Percentiles rank a stretch among this genome's conserved stretches.
These are phyloP conservation scores for Digitonthophagus gazella DNA, from an alignment of 2,888 invertebrate species.

Conservation along the genomic window DNA sequence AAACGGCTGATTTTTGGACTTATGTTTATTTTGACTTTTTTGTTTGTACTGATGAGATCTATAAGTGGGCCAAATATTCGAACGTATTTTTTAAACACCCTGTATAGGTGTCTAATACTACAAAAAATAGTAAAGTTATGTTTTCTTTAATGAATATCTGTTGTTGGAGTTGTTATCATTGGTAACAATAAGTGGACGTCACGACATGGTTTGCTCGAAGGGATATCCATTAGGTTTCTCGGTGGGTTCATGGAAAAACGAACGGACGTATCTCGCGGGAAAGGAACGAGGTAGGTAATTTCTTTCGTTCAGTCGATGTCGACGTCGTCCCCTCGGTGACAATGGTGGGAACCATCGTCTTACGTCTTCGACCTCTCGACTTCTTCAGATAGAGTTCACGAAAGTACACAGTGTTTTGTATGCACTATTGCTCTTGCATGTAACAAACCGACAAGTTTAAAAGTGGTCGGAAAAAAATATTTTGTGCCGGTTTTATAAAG, in stretches of 20 bases:
- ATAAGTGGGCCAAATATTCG: too few species aligned
- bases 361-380: conserved; percentile 5
- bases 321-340: neutral
- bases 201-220: neutral
- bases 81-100: too few species aligned
- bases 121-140: too few species aligned
- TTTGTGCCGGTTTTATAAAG: too few species aligned
- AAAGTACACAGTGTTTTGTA: neutral
- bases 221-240: neutral
- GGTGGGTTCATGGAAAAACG: conserved; percentile 4
- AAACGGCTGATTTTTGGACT: too few species aligned
- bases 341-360: conserved; percentile 12
- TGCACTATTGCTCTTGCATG: conserved; percentile 13
- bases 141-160: too few species aligned
- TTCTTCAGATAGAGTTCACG: neutral
- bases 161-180: neutral
- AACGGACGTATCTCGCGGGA: neutral
- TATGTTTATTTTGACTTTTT: too few species aligned
- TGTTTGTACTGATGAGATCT: too few species aligned
- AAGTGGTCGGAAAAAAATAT: neutral
- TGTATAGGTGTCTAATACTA: too few species aligned
- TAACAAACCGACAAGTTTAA: neutral
- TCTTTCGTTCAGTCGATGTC: neutral
- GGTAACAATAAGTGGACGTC: neutral
- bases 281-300: conserved; percentile 11